A percentile compares a stretch with the other conserved stretches of the same genome.
Evolutionary conservation across 2,888 invertebrate genomes (phyloP).

Genomic region (Lasioglossum oenotherae): DNA sequence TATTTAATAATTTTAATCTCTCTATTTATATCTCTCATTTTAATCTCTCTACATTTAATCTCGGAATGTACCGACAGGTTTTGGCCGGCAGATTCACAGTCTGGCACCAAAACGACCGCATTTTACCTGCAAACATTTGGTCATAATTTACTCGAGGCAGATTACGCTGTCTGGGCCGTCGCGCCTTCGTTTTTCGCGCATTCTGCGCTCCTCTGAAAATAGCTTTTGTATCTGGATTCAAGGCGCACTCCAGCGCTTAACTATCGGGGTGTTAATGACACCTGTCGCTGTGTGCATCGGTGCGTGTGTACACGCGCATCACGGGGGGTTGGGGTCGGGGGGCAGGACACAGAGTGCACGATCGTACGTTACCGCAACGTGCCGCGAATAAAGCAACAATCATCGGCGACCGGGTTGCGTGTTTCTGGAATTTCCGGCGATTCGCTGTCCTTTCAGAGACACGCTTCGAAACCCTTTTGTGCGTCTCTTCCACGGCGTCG

Average conservation of each 20-base stretch:
- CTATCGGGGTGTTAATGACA: slow-evolving; percentile 53
- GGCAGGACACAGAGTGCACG: neutral
- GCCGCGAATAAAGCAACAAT: slow-evolving; percentile 65
- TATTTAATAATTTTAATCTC: too few relatives aligned
- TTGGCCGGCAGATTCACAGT: too few relatives aligned
- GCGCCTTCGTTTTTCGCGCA: neutral
- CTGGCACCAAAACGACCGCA: too few relatives aligned
- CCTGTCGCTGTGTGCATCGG: slow-evolving; percentile 11
- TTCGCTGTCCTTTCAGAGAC: slow-evolving; percentile 40
- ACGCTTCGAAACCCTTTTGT: neutral
- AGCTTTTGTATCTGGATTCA: neutral
- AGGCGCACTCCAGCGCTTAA: neutral
- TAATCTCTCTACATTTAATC: too few relatives aligned
- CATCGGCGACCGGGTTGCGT: slow-evolving; percentile 52
- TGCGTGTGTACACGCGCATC: slow-evolving; percentile 34
- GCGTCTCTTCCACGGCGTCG: neutral
- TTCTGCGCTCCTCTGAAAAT: neutral
- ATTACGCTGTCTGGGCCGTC: too few relatives aligned
- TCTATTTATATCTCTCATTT: too few relatives aligned
- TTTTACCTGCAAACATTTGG: too few relatives aligned
- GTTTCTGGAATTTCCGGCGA: slow-evolving; percentile 68
- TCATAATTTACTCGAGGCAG: too few relatives aligned
- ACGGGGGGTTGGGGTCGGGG: neutral
- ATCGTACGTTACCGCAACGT: slow-evolving; percentile 41
- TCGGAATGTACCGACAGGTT: too few relatives aligned